Percentiles rank a stretch among this genome's conserved stretches.
These are phyloP conservation scores for Nibea coibor DNA, from an alignment of 2,113 vertebrate genomes.

Conservation along the genomic window DNA sequence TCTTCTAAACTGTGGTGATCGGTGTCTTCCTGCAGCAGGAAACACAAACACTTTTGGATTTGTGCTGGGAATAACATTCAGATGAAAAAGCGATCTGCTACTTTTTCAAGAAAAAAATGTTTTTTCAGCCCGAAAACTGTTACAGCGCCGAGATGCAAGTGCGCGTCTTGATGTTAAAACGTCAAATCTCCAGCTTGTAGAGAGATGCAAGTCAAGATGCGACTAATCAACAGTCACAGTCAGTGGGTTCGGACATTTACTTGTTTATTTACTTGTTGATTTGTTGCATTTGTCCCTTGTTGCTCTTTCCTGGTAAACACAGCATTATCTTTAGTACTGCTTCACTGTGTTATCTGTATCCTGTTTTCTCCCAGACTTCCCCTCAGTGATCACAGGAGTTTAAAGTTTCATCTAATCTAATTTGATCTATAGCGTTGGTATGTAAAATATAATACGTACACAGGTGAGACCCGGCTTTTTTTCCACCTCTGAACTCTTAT, in stretches of 20 bases:
- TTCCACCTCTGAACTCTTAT: conserved; percentile 41
- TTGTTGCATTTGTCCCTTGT: conserved; percentile 47
- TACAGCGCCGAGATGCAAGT: background rate
- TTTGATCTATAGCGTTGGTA: conserved; percentile 59
- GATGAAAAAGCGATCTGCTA: background rate
- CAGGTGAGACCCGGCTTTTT: conserved; percentile 26
- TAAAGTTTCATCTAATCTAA: conserved; percentile 58
- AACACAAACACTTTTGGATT: conserved; percentile 8
- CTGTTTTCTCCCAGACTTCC: conserved; percentile 59
- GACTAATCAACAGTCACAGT: background rate
- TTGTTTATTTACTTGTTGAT: conserved; percentile 47
- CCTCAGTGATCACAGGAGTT: conserved; percentile 39
- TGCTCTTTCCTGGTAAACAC: conserved; percentile 47
- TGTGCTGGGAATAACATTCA: background rate
- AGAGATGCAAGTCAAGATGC: background rate
- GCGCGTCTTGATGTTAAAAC: background rate
- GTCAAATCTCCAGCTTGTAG: background rate
- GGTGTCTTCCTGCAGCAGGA: conserved; percentile 29
- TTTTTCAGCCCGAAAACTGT: background rate
- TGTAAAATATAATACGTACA: conserved; percentile 52
- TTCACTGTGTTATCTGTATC: conserved; percentile 47
- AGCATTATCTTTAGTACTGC: conserved; percentile 30
- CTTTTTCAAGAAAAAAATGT: no score
- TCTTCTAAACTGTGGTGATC: background rate
- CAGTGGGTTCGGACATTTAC: conserved; percentile 15